Base-by-base conservation (phyloP, 2,797 vertebrate genomes). In the Synaphobranchus kaupii region DNA sequence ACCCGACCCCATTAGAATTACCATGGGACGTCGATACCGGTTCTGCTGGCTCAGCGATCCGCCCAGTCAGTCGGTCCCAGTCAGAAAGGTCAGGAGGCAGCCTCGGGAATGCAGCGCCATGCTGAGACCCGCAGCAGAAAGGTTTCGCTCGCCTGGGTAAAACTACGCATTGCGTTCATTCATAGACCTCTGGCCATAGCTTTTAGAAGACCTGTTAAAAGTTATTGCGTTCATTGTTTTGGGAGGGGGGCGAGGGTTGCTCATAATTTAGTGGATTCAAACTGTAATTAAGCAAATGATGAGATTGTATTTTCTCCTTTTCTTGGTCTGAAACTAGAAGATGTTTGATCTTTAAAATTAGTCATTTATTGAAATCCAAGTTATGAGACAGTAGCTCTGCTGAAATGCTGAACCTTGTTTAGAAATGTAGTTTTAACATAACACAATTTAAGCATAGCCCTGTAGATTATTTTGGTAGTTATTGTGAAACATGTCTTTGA, bases 31-130 rank as follows among this genome's bases (percentile, higher is more conserved):
- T 84, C 83, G 9, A 86, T 85, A 84, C 28, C 34, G 28, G 15
- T 5, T 28, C 44, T 87, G 87, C 85, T 87, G 63, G 20, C 84
- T 87, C 87, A 87, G 87, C 86, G 22, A 31, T 81, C 22, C 15
- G 44, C 44, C 58, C 34, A 44, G 58, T 85, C 84, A 25, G 44
- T 22, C 28, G 28, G 39, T 20, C 71, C 50, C 13, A 54, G 50
- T 34, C 34, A 34, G 47, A 58, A 86, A 86, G 68, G 85, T 86
- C 48, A 73, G 68, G 28, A n/a, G 76, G 85, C 48, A 52, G 85
- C 71, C 68, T 76, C 12, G 17, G 44, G n/a, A 81, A n/a, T 5
- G 54, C 52, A 34, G 15, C n/a, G n/a, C 50, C 48, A 60, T 34
- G 25, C 83, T 56, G 52, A n/a, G 48, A 58, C 87, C 47, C 0